Evolutionary conservation across 2,797 vertebrate genomes (phyloP), one percentile per base, ranked within the genome.

Genomic region (Synanceia verrucosa): DNA sequence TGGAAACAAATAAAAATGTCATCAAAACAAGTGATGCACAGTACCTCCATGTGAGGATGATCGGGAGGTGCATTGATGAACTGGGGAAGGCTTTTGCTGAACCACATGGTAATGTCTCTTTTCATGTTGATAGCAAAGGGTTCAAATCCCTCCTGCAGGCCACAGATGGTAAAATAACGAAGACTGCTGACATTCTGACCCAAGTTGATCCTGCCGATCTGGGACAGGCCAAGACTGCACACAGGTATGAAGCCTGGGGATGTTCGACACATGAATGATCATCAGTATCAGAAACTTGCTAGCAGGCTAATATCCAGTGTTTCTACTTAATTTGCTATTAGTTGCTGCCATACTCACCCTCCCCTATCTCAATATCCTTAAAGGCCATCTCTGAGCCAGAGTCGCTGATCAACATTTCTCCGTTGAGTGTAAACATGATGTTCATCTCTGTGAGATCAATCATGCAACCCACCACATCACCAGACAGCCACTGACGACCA

Each of bases 111-210:
- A 72, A 98, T 96, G 28, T 96, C 96, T 51, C 97, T 91, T 91
- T 98, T 97, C 95, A 96, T 98, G 89, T 98, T 98, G 81, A 98
- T 95, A 33, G 96, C 96, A 28, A 98, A 98, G 0, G 97, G 97
- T 73, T 98, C 97, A 31, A 97, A 98, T 67, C 97, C 97, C 86
- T 98, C 97, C 84, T 98, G 97, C 61, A 98, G 94, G 34, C 97
- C 97, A 6, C 97, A 98, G 91, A 98, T 98, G 82, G 96, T 95
- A 73, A 98, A 98, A 87, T 93, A 98, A 6, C 92, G 90, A 63
- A 98, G 94, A 62, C 95, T 97, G 80, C 96, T 95, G 67, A 98
- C 97, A 0, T 98, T 96, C 83, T 98, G 96, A n/a, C 97, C 97
- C 83, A 98, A 85, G 87, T 98, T 98, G 69, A 98, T 92, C 55